Conservation (phyloP, 2,797 vertebrate species). For the Eremophila alpestris region DNA sequence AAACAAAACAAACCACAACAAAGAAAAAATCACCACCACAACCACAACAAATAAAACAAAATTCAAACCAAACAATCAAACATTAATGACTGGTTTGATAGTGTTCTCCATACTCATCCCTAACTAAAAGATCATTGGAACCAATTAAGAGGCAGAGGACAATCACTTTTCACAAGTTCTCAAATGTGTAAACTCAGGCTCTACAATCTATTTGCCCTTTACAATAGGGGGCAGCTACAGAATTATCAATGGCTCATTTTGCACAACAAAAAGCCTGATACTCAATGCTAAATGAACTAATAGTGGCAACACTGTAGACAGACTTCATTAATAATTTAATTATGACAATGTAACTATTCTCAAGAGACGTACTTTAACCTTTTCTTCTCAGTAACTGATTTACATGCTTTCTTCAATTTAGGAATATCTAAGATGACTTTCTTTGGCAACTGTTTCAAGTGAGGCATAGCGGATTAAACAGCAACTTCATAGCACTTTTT, state of each 20-base stretch:
- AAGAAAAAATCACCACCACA: background rate
- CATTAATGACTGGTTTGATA: background rate
- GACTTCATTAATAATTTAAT: background rate
- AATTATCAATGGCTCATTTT: background rate
- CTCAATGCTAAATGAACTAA: background rate
- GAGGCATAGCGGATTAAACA: background rate
- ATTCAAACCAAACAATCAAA: background rate
- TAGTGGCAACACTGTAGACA: background rate
- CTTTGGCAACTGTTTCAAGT: background rate
- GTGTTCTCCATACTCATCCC: background rate
- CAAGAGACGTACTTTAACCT: background rate
- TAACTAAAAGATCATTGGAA: background rate
- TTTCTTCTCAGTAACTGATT: background rate
- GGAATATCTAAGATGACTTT: background rate
- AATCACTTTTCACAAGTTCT: background rate
- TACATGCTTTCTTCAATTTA: background rate
- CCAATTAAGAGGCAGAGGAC: background rate
- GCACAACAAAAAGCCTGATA: background rate
- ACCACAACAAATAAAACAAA: background rate
- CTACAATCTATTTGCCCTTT: background rate
- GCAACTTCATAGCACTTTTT: background rate
- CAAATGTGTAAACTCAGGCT: background rate
- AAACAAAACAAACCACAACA: background rate
- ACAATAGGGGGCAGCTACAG: background rate
- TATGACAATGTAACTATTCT: background rate